phyloP scores from a whole-genome alignment of 53 echinoderm and acorn worm species.

The Holothuria scabra region DNA sequence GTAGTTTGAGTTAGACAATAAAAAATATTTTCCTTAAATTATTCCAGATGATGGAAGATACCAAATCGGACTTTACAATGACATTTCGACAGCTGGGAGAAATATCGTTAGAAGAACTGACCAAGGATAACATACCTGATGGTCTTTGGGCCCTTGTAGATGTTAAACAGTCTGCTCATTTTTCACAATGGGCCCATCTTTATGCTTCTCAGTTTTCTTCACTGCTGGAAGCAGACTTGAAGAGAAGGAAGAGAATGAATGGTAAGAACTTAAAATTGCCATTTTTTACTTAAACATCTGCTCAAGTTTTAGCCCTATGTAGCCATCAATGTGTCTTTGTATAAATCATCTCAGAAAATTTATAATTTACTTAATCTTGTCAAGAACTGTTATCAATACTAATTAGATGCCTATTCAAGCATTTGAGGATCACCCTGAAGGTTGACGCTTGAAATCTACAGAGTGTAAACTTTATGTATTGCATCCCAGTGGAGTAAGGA shows the following conservation, averaged over 20 bases:
- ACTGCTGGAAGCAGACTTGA: slow-evolving; percentile 36
- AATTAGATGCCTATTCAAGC: too few relatives aligned
- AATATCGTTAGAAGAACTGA: slow-evolving; percentile 60
- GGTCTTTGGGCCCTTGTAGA: slow-evolving; percentile 76
- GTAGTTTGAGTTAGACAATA: too few relatives aligned
- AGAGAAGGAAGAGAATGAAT: slow-evolving; percentile 69
- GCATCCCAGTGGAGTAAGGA: too few relatives aligned
- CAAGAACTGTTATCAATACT: too few relatives aligned
- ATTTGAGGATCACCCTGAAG: too few relatives aligned
- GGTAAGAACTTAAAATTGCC: slow-evolving; percentile 39
- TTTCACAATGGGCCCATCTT: slow-evolving; percentile 63
- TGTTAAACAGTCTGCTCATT: slow-evolving; percentile 59
- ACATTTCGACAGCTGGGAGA: slow-evolving; percentile 86
- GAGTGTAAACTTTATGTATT: too few relatives aligned
- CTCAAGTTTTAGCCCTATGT: too few relatives aligned
- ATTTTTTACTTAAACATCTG: too few relatives aligned
- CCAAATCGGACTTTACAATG: slow-evolving; percentile 83
- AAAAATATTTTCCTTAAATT: neutral
- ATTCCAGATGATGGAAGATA: slow-evolving; percentile 85
- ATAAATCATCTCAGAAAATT: too few relatives aligned
- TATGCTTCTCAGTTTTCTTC: slow-evolving; percentile 58
- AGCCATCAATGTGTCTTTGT: too few relatives aligned
- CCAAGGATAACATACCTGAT: slow-evolving; percentile 44
- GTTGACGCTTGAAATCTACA: too few relatives aligned
- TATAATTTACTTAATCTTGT: too few relatives aligned